These are phyloP conservation scores for Erebia ligea DNA, from an alignment of 2,888 invertebrate genomes.

Conservation along the genomic window DNA sequence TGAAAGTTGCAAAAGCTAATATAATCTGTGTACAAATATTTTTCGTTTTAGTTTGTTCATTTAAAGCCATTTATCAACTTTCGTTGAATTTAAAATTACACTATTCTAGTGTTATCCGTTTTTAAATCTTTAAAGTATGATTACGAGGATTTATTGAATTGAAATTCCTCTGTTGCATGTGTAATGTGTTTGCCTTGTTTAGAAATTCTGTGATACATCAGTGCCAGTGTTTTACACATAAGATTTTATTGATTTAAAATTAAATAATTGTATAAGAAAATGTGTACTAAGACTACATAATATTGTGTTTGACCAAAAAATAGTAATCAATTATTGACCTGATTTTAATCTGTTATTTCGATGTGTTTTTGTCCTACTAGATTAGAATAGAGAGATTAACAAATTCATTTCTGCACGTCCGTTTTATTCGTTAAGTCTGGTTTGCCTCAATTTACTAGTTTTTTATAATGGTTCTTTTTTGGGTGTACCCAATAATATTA, in stretches of 20 bases:
- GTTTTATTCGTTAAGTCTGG: no score
- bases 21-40: no score
- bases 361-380: not conserved
- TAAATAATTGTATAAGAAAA: not conserved
- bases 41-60: no score
- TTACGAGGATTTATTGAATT: not conserved
- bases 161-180: not conserved
- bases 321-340: conserved; percentile 14
- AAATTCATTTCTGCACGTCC: no score
- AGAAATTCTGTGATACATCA: conserved; percentile 37
- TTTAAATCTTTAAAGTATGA: not conserved
- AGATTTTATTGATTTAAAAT: conserved; percentile 24
- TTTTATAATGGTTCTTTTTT: no score
- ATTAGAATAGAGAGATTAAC: no score
- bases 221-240: conserved; percentile 35
- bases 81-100: not conserved
- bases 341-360: not conserved
- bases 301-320: conserved; percentile 23
- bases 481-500: no score
- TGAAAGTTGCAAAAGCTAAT: no score
- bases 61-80: no score
- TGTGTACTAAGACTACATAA: not conserved
- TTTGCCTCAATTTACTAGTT: no score
- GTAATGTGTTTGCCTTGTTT: conserved; percentile 13
- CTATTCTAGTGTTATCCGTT: not conserved